A percentile compares a stretch with the other conserved stretches of the same genome.
Conservation (phyloP, 2,113 vertebrate species). For the Sterrhoptilus dennistouni region DNA sequence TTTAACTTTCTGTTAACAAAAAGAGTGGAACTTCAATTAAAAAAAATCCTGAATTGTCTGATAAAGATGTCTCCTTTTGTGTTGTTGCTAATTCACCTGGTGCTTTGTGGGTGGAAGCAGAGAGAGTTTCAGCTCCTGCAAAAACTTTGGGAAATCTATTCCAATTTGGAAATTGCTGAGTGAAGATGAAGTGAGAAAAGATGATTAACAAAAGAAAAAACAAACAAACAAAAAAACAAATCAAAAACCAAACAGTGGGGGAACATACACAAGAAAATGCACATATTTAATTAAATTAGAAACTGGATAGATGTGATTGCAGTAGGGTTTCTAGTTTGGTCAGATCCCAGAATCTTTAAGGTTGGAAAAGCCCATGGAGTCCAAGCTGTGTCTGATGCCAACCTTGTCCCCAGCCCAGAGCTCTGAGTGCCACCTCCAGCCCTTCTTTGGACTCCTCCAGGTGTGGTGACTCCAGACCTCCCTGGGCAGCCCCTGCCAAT, state of each 20-base stretch:
- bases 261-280: background rate
- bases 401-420: background rate
- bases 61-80: background rate
- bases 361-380: fast-evolving
- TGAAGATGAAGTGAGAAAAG: background rate
- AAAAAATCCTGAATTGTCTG: background rate
- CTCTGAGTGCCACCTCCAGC: background rate
- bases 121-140: background rate
- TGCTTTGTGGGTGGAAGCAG: background rate
- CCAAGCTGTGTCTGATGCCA: fast-evolving
- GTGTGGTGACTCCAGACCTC: background rate
- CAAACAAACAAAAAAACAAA: no score
- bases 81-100: fast-evolving
- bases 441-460: background rate
- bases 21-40: background rate
- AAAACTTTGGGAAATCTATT: background rate
- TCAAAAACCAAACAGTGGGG: background rate
- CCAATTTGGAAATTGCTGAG: background rate
- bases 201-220: background rate
- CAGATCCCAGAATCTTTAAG: background rate
- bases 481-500: background rate
- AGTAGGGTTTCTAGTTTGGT: background rate
- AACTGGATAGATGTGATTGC: background rate
- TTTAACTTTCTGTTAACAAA: background rate
- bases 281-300: background rate